A percentile compares a stretch with the other conserved stretches of the same genome.
Conservation (phyloP, 2,113 vertebrate species). For the Megaceryle maxima region DNA sequence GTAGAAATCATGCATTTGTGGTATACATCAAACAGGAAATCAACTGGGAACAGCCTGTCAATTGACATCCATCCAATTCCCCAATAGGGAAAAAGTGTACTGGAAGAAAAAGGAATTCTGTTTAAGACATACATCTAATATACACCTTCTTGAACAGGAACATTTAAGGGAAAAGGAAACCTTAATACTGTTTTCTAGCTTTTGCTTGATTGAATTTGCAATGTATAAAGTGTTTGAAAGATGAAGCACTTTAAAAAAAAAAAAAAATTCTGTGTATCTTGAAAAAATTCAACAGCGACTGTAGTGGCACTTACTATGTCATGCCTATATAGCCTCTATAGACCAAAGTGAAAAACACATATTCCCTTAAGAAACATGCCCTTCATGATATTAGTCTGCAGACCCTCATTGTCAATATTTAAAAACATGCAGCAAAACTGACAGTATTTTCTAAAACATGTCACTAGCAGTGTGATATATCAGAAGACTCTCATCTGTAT, state of each 20-base stretch:
- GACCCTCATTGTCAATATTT: background rate
- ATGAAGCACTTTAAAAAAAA: background rate
- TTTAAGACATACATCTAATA: background rate
- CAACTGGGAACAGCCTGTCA: background rate
- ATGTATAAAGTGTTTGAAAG: background rate
- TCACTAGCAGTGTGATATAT: background rate
- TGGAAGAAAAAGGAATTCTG: background rate
- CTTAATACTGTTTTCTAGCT: background rate
- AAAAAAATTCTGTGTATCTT: background rate
- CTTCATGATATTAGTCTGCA: background rate
- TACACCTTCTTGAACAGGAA: background rate
- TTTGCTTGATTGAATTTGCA: background rate
- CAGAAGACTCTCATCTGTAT: background rate
- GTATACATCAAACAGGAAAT: background rate
- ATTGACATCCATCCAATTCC: background rate
- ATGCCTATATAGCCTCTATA: background rate
- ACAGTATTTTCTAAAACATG: background rate
- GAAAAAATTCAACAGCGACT: background rate
- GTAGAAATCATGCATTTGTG: background rate
- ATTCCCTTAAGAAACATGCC: background rate
- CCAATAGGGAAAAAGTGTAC: background rate
- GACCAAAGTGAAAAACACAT: background rate
- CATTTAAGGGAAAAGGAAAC: background rate
- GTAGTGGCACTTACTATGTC: background rate
- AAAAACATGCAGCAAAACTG: background rate